phyloP scores from a whole-genome alignment of 2,113 vertebrate genomes.

The Propithecus coquereli region DNA sequence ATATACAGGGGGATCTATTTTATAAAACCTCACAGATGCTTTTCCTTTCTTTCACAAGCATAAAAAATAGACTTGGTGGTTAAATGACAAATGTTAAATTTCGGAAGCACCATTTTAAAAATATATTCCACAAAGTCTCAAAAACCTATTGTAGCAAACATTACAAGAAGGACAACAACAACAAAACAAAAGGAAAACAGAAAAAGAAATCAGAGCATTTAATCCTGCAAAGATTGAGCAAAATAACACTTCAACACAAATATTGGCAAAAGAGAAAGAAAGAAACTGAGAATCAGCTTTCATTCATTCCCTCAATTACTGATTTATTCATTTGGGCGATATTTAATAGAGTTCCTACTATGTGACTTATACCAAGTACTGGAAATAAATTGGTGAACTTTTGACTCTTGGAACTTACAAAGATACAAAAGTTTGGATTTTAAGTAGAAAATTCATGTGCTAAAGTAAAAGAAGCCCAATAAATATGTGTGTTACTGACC shows the following conservation, averaged over 20 bases:
- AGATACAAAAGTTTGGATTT: neutral
- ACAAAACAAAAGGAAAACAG: neutral
- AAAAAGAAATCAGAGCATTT: neutral
- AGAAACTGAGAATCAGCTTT: neutral
- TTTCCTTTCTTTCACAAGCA: neutral
- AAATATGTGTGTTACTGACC: neutral
- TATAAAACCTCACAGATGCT: neutral
- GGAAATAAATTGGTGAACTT: neutral
- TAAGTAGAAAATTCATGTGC: neutral
- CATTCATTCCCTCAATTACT: neutral
- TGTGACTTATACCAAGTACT: neutral
- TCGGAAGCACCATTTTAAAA: neutral
- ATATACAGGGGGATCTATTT: neutral
- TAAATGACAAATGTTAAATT: slow-evolving; percentile 24
- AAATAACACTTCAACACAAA: neutral
- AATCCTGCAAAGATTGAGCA: neutral
- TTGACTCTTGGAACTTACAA: neutral
- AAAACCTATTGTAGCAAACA: slow-evolving; percentile 2
- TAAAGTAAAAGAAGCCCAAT: neutral
- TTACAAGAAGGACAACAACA: neutral
- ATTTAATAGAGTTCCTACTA: neutral
- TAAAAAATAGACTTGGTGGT: neutral
- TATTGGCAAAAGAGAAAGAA: neutral
- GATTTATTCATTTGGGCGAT: neutral
- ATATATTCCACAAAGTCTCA: neutral